Base-by-base conservation (phyloP, 1,140 invertebrate genomes). In the Grapholita molesta region DNA sequence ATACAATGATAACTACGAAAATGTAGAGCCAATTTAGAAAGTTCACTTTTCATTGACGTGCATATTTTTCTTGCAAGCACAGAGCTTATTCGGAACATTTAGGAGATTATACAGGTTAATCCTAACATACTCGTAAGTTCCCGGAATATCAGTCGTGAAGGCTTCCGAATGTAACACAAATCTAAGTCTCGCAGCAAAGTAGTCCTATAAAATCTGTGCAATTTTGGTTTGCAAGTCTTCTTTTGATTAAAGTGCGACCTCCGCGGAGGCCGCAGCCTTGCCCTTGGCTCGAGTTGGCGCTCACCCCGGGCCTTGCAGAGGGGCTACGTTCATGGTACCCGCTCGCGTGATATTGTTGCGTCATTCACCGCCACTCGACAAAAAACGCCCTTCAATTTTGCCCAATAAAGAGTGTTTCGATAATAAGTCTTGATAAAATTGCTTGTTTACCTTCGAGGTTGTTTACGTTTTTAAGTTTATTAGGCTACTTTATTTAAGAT, bases 251-350 rank as follows among this genome's bases (percentile, higher is more conserved):
- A 72, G 57, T 66, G 48, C 70, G 32, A 53, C 70, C 67, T 30
- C 25, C 18, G 61, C 66, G 69, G 74, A 77, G 74, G 75, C 74
- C 72, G 70, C 64, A 75, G 67, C 78, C 79, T 81, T 76, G 73
- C 67, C 72, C 72, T 73, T 53, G 55, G 55, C 28, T 25, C 24
- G 23, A 32, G 25, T 73, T 76, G 76, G 78, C 78, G 69, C 66
- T 75, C 74, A 76, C 64, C 72, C 48, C 64, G 74, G 74, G 69
- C 33, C 72, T 33, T 18, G 24, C 66, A 71, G 68, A 25, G 64
- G 65, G 48, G 61, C 64, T 68, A 18, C 30, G 25, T 25, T 32
- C 24, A 32, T 32, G 9, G 38, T n/a, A 18, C 38, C 38, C 21
- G 66, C n/a, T 73, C 64, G 71, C 71, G 73, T 79, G 75, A 25